Evolutionary conservation across 2,113 vertebrate genomes (phyloP), one percentile per base, ranked within the genome.

Genomic region (Centrocercus urophasianus): DNA sequence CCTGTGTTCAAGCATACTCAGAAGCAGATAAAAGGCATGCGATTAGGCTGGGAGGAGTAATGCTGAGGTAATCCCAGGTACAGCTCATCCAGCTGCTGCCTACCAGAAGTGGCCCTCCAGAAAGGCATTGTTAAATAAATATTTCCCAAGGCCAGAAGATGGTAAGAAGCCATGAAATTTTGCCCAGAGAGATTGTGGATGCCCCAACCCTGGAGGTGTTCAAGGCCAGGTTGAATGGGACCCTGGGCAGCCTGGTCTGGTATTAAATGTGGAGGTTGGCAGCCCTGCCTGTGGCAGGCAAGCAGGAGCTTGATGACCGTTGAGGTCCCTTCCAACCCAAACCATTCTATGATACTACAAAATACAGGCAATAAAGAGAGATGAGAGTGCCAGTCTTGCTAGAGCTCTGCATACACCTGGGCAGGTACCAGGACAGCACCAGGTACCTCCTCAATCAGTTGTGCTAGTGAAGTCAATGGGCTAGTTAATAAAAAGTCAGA

Each of bases 401-500:
- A 4, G 45, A 70, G 40, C 18, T 86, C 5, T 64, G 18, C 19
- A 40, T 24, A 1, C 0, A 0, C 47, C 66, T 42, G 47, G 54
- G 30, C 42, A 40, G 32, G 63, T 43, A 54, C 30, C 2, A 11
- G 8, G 36, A 88, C 14, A 60, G 72, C 45, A 70, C 22, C 4
- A 14, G n/a, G 40, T 6, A 66, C 7, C 24, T 59, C 30, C 14
- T 69, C 5, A 5, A 48, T 84, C 36, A 67, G 65, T 28, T 47
- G 36, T 2, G 47, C 30, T 5, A 45, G 19, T 38, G 28, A 70
- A 56, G 86, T 28, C 22, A 56, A 50, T 86, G 11, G 69, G 8
- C 18, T 59, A 65, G 8, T 40, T 76, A 86, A 88, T 69, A 77
- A 69, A 94, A 93, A 91, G 13, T 82, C 60, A 75, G 27, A 50